Base-by-base conservation (phyloP, 1,140 invertebrate species). In the Olivierus martensii region DNA sequence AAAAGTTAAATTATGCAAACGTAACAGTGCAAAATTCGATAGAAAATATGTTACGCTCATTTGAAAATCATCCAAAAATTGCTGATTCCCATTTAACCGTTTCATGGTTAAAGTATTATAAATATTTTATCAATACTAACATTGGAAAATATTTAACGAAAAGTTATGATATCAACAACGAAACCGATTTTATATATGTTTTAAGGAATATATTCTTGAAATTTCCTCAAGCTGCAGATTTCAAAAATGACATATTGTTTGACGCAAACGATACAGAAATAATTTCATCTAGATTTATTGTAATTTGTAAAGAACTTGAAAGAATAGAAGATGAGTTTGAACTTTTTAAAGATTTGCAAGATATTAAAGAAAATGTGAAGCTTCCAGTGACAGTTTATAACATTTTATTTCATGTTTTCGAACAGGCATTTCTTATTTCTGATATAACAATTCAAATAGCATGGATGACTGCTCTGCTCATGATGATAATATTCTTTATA, bases 401-500 rank as follows among this genome's bases (percentile, higher is more conserved):
- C 73, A 89, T 89, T 0, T 90, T 90, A 61, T 91, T 93, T 62
- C 84, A 92, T 5, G 91, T 89, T 69, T 93, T 93, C 65, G 90
- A 94, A 71, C 79, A 92, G 77, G 93, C 94, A 65, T 85, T 95
- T 59, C 73, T 92, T 19, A 87, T 97, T 2, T 76, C 86, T 28
- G 87, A 88, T 0, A 88, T 87, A 2, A 93, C 89, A 2, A 78
- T 96, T 7, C 90, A 95, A 62, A 86, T 88, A 55, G 87, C 96
- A 71, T 75, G 87, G 0, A 82, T 93, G 47, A 90, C 91, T 14
- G 87, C 90, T 0, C 69, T 82, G 1, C 84, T 91, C 34, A 96
- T 98, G 90, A 90, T 95, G 80, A 70, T 94, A 22, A 87, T 94
- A 17, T 90, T 89, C 0, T 84, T 93, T 59, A 79, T 96, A 46